These are phyloP conservation scores for Nemoura dubitans DNA, from an alignment of 2,888 invertebrate species.

Conservation along the genomic window DNA sequence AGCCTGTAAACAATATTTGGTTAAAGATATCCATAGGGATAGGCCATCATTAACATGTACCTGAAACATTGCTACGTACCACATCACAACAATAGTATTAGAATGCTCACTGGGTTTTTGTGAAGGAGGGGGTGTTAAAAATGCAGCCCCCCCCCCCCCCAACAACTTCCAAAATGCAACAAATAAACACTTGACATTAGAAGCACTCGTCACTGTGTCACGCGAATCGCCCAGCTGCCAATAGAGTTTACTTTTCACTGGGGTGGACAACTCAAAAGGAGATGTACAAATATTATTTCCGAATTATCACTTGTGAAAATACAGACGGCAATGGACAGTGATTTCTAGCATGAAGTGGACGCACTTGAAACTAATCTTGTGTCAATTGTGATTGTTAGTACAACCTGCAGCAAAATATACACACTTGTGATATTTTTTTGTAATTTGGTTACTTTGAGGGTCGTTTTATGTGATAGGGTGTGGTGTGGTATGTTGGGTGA, in stretches of 20 bases:
- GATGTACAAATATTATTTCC: neutral
- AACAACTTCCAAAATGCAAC: neutral
- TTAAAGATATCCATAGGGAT: too few relatives aligned
- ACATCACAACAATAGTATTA: too few relatives aligned
- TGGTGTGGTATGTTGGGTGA: too few relatives aligned
- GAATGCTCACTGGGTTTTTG: too few relatives aligned
- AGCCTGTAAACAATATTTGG: too few relatives aligned
- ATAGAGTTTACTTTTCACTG: neutral
- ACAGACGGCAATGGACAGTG: neutral
- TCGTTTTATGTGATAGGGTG: neutral
- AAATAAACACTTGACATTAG: neutral
- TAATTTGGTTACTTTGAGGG: neutral
- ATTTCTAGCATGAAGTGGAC: neutral
- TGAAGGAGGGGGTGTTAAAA: too few relatives aligned
- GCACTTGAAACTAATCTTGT: neutral
- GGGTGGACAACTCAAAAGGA: neutral
- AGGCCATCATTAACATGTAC: too few relatives aligned
- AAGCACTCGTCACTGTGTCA: neutral
- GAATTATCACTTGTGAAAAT: neutral
- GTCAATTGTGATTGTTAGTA: neutral
- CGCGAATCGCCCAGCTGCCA: neutral
- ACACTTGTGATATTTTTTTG: neutral
- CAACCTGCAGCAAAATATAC: neutral
- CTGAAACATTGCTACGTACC: too few relatives aligned
- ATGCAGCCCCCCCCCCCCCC: neutral